Percentiles rank a stretch among this genome's conserved stretches.
phyloP scores from a whole-genome alignment of 2,888 invertebrate species.

The Polydrusus tereticollis region DNA sequence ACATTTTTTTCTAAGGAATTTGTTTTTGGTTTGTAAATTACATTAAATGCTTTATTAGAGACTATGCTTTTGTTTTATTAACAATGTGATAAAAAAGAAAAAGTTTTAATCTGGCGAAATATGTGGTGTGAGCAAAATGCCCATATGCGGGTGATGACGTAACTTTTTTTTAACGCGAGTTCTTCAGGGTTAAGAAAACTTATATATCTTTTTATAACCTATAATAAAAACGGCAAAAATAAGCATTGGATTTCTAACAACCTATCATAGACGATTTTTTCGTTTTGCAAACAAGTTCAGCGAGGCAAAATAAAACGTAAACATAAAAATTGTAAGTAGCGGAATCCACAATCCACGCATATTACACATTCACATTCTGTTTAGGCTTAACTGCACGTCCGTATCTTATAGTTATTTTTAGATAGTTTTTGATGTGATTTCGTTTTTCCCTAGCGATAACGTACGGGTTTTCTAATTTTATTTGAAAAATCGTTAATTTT shows the following conservation, averaged over 20 bases:
- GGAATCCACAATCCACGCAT: conserved; percentile 19
- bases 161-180: no score
- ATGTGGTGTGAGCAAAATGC: no score
- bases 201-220: no score
- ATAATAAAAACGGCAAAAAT: neutral
- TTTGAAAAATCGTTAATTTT: neutral
- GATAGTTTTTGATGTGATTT: neutral
- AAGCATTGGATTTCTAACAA: neutral
- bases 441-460: neutral
- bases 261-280: neutral
- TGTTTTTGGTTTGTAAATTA: no score
- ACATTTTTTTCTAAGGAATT: no score
- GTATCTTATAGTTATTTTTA: conserved; percentile 12
- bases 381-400: conserved; percentile 48
- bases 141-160: no score
- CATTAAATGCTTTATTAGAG: no score
- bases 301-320: conserved; percentile 19
- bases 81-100: no score
- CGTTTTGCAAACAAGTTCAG: neutral
- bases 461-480: neutral
- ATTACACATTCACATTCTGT: conserved; percentile 32
- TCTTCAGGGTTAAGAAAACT: no score
- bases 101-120: no score
- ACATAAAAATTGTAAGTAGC: conserved; percentile 29
- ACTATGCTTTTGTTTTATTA: no score